phyloP scores from a whole-genome alignment of 1,140 invertebrate species.

The Neotoxoptera formosana region DNA sequence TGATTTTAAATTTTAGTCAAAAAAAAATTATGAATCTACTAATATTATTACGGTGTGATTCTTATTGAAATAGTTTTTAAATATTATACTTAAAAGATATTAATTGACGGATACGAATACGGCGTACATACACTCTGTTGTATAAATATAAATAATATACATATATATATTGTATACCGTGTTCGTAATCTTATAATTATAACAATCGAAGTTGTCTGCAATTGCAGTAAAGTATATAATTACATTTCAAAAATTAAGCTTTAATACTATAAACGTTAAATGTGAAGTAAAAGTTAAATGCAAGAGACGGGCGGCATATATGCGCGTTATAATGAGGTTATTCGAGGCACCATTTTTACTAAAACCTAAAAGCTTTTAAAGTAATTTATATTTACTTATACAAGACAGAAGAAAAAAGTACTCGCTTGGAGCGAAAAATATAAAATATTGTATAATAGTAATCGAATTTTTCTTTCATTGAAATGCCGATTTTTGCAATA shows the following conservation, averaged over 20 bases:
- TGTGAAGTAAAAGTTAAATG: neutral
- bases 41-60: neutral
- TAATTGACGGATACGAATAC: neutral
- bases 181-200: neutral
- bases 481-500: neutral
- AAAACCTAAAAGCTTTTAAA: conserved; percentile 35
- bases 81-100: neutral
- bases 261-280: conserved; percentile 9
- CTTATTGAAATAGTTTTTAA: neutral
- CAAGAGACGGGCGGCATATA: neutral
- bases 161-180: neutral
- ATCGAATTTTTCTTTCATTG: neutral
- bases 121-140: neutral
- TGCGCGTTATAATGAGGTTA: neutral
- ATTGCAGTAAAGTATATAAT: neutral
- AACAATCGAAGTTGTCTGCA: neutral
- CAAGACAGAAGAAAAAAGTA: neutral
- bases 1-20: neutral
- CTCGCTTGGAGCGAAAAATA: neutral
- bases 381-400: neutral
- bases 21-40: neutral
- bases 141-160: neutral
- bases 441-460: neutral
- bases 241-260: neutral
- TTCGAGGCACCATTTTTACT: neutral